These are phyloP conservation scores for Blastomussa wellsi DNA, from an alignment of 92 coral and sea anemone species.

Conservation along the genomic window DNA sequence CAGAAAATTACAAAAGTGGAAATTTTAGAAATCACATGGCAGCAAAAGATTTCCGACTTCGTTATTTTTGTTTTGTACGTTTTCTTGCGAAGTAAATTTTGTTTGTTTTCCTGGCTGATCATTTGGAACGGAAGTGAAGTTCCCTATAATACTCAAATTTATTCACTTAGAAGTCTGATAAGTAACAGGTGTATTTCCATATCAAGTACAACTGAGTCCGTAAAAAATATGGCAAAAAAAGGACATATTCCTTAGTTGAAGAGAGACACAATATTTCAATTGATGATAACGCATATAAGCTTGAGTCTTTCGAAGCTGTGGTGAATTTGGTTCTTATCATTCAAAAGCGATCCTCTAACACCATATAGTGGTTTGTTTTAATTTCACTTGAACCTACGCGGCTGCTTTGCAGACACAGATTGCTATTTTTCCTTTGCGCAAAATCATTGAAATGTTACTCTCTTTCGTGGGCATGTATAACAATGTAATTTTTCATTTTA, in stretches of 20 bases:
- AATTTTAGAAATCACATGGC: neutral
- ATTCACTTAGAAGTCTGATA: constrained; percentile 1
- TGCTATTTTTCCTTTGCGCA: neutral
- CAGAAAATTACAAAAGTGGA: neutral
- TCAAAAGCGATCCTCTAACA: neutral
- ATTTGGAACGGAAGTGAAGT: neutral
- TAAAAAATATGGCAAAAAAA: neutral
- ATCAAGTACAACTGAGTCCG: neutral
- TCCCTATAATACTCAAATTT: constrained; percentile 2
- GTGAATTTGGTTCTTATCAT: neutral
- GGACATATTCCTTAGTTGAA: neutral
- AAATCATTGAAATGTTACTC: neutral
- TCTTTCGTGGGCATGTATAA: neutral
- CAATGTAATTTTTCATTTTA: neutral
- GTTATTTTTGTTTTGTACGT: neutral
- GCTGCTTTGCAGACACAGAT: neutral
- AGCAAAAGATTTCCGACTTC: neutral
- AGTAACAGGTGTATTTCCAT: constrained; percentile 15
- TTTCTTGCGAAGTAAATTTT: neutral
- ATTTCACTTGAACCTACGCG: neutral
- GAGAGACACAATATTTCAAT: neutral
- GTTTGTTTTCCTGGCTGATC: neutral
- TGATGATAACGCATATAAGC: neutral
- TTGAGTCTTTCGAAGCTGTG: no score
- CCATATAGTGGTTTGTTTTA: constrained; percentile 1